Evolutionary conservation across 2,113 vertebrate species (phyloP), one percentile per base, ranked within the genome.

Genomic region (Todiramphus chloris): DNA sequence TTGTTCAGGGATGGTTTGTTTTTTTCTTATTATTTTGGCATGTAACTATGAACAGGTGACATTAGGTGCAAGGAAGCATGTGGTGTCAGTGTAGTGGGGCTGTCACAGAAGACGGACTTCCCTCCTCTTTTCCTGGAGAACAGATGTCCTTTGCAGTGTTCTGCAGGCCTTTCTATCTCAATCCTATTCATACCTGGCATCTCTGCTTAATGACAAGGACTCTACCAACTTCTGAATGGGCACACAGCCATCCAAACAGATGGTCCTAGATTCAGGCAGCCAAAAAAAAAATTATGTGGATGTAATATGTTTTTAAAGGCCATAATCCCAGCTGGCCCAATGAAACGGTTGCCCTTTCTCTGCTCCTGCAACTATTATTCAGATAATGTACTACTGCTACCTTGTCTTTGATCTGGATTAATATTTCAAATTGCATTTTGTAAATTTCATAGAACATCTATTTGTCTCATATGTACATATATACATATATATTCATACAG

Each of bases 21-120:
- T 92, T 90, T 64, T 82, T 73, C 37, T 51, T 85, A 19, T 35
- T 77, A 25, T 75, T 94, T 96, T 97, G 97, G 96, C 97, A 70
- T 41, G 43, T 16, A 46, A 55, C 4, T 72, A 8, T 55, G 82
- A 95, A 73, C 96, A 98, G 95, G 97, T 98, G 95, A 94, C 94
- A 81, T 51, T 68, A 95, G 94, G 86, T 80, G 63, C 76, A 95
- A 73, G 66, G 83, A 95, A 93, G 80, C 93, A 92, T 97, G 95
- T 79, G 69, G 91, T 66, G 75, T 58, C 83, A 91, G 50, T 55
- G 58, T 46, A 55, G 83, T 35, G 53, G 46, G n/a, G 72, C 75
- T 98, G 94, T 95, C 95, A 96, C 30, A 80, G 90, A 97, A 97
- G 94, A 97, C 90, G 86, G 95, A 97, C 91, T 97, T 97, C 60